Evolutionary conservation across 1,140 invertebrate genomes (phyloP).

Genomic region (Cryptotermes secundus): DNA sequence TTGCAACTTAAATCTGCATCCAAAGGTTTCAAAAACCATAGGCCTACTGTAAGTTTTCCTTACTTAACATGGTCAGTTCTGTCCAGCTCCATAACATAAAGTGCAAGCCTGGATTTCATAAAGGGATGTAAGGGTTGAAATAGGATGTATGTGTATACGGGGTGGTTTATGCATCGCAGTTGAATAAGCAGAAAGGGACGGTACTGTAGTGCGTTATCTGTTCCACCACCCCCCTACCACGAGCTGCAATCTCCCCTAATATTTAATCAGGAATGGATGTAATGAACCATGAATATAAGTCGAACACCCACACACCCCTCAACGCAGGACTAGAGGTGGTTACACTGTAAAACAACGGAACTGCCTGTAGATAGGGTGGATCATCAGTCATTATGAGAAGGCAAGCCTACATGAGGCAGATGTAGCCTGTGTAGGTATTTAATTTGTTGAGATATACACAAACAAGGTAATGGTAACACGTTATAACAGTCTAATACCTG

Average conservation of each 20-base stretch:
- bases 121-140: neutral
- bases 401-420: neutral
- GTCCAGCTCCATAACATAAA: too few relatives aligned
- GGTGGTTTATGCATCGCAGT: neutral
- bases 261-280: constrained; percentile 12
- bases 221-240: neutral
- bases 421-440: neutral
- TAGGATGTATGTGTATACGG: neutral
- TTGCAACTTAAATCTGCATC: too few relatives aligned
- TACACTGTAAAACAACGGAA: neutral
- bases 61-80: too few relatives aligned
- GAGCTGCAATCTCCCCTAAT: neutral
- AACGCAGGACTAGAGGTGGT: neutral
- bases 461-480: too few relatives aligned
- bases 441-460: too few relatives aligned
- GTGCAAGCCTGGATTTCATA: neutral
- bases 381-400: constrained; percentile 7
- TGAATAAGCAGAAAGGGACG: neutral
- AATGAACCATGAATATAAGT: constrained; percentile 17
- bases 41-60: too few relatives aligned
- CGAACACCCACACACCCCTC: neutral
- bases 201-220: neutral
- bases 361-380: neutral
- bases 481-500: too few relatives aligned
- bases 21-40: too few relatives aligned